Evolutionary conservation across 2,888 invertebrate genomes (phyloP).

Genomic region (Melieria crassipennis): DNA sequence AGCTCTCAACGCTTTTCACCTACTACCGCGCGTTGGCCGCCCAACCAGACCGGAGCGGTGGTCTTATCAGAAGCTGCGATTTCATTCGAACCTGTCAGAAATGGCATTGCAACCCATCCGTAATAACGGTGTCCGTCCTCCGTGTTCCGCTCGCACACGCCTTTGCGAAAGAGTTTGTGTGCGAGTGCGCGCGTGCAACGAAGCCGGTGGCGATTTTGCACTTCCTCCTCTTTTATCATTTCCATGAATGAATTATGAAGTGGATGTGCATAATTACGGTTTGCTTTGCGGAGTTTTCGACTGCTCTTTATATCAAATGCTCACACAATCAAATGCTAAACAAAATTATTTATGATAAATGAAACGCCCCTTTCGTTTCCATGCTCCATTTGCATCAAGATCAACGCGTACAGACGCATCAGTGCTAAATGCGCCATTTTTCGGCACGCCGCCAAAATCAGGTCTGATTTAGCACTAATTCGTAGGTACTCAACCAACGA

Average conservation of each 20-base stretch:
- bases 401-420: too few relatives aligned
- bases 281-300: slow-evolving; percentile 22
- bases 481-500: too few relatives aligned
- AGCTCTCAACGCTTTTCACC: slow-evolving; percentile 44
- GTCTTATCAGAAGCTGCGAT: slow-evolving; percentile 65
- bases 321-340: slow-evolving; percentile 31
- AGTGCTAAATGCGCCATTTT: too few relatives aligned
- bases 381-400: too few relatives aligned
- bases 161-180: neutral
- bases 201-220: slow-evolving; percentile 41
- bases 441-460: too few relatives aligned
- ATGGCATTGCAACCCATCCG: slow-evolving; percentile 55
- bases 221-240: slow-evolving; percentile 35
- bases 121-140: slow-evolving; percentile 43
- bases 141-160: neutral
- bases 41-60: slow-evolving; percentile 49
- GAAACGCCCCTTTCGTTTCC: neutral
- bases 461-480: too few relatives aligned
- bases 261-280: slow-evolving; percentile 51
- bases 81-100: slow-evolving; percentile 55
- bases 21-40: slow-evolving; percentile 31
- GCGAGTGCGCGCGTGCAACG: slow-evolving; percentile 15
- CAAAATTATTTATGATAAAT: slow-evolving; percentile 20
- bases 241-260: slow-evolving; percentile 52
- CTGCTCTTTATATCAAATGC: slow-evolving; percentile 30